Percentiles rank a stretch among this genome's conserved stretches.
Conservation (phyloP, 2,113 vertebrate species). For the Phodopus roborovskii region DNA sequence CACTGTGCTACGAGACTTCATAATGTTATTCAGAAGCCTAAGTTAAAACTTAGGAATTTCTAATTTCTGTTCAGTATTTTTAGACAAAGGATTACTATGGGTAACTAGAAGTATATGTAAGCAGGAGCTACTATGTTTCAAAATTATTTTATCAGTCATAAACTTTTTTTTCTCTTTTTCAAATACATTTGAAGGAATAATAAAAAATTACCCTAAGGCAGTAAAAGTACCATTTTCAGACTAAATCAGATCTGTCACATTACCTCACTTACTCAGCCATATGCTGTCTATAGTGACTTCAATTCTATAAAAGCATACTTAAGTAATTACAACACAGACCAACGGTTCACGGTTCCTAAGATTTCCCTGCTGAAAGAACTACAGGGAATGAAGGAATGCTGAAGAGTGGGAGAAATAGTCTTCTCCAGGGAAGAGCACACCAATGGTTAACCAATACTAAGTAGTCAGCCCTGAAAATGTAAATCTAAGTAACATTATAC, state of each 20-base stretch:
- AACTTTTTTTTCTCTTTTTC: neutral
- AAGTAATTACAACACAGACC: neutral
- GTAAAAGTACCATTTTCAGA: neutral
- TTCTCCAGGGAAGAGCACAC: neutral
- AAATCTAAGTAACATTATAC: neutral
- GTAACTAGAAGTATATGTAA: neutral
- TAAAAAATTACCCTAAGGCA: neutral
- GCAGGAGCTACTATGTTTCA: neutral
- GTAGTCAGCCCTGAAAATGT: neutral
- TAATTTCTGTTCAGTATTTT: neutral
- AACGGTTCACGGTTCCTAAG: neutral
- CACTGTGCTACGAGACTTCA: neutral
- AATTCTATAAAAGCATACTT: neutral
- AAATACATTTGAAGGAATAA: neutral
- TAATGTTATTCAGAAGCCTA: neutral
- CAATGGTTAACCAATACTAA: neutral
- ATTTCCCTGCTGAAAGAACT: neutral
- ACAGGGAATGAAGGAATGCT: too few species aligned
- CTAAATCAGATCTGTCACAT: neutral
- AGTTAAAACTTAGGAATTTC: neutral
- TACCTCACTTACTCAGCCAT: neutral
- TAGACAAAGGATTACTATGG: neutral
- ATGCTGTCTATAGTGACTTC: neutral
- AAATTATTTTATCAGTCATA: slow-evolving; percentile 29
- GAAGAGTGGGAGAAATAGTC: neutral